A percentile compares a stretch with the other conserved stretches of the same genome.
Conservation (phyloP, 2,888 invertebrate species). For the Pachymerium ferrugineum region DNA sequence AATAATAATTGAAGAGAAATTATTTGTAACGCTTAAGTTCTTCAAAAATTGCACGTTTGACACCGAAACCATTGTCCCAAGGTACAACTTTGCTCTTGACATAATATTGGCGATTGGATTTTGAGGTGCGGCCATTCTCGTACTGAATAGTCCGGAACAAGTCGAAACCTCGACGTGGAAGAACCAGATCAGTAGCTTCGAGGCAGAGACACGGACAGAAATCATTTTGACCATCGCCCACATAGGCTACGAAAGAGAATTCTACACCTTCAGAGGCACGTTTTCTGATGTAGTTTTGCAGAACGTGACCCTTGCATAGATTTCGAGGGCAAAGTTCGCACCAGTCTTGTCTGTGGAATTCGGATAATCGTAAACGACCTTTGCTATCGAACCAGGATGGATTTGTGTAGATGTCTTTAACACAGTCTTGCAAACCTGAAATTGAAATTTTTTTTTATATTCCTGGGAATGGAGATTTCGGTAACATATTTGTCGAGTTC, state of each 20-base stretch:
- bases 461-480: neutral
- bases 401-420: slow-evolving; percentile 62
- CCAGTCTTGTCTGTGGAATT: slow-evolving; percentile 63
- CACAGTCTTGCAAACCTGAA: slow-evolving; percentile 45
- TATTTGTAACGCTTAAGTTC: neutral
- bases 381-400: slow-evolving; percentile 59
- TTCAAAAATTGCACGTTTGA: neutral
- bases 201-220: slow-evolving; percentile 66
- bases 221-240: slow-evolving; percentile 74
- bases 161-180: slow-evolving; percentile 7
- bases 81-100: neutral
- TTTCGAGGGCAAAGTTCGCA: slow-evolving; percentile 66
- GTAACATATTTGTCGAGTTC: neutral
- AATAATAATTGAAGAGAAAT: no score
- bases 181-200: slow-evolving; percentile 48
- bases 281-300: slow-evolving; percentile 59
- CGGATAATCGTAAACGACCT: slow-evolving; percentile 56
- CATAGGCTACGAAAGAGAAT: slow-evolving; percentile 59
- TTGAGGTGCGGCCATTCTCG: neutral
- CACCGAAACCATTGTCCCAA: neutral
- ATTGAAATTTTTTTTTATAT: no score
- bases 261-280: slow-evolving; percentile 47
- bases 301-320: slow-evolving; percentile 69
- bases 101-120: neutral
- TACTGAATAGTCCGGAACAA: neutral